Base-by-base conservation (phyloP, 37 sponge, comb jelly and placozoan genomes). In the Halisarca cf. caerulea region DNA sequence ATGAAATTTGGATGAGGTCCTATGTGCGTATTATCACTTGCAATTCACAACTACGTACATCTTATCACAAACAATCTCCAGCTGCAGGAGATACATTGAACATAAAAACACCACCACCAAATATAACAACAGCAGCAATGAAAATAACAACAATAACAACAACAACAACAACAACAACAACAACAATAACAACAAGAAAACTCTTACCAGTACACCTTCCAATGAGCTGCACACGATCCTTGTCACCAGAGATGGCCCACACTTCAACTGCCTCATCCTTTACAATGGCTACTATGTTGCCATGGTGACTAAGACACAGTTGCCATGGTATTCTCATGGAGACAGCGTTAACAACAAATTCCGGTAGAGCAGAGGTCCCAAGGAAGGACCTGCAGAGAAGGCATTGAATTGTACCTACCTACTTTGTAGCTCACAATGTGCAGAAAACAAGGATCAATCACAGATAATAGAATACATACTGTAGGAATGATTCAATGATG, bases 191-290 rank as follows among this genome's bases (percentile, higher is more conserved):
- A 66, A n/a, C 28, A n/a, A n/a, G 68, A 9, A 25, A 3, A 18
- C 20, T 30, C 73, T 71, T 9, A 71, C 73, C 32, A 21, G 35
- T 37, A 32, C 73, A 71, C 9, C 30, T 71, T 37, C 73, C 73
- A 37, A 37, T 17, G 30, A 37, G 40, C 40, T 18, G 21, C 21
- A 71, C 5, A 39, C 5, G 5, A 39, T 71, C 73, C 30, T 71
- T 71, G 37, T 71, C 73, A 37, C 20, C 73, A 38, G 20, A 37
- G 21, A 37, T 71, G 6, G 72, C 86, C 91, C 92, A 80, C 20
- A 92, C 79, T 51, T 92, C 92, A 37, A 92, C 64, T 20, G 28
- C 28, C 3, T 85, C 86, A 44, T 88, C 89, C 34, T 79, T 83
- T 30, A 92, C 83, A 14, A 92, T 83, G 28, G 92, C 92, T 21